Evolutionary conservation across 2,888 invertebrate species (phyloP).

Genomic region (Mycalesis mineus): DNA sequence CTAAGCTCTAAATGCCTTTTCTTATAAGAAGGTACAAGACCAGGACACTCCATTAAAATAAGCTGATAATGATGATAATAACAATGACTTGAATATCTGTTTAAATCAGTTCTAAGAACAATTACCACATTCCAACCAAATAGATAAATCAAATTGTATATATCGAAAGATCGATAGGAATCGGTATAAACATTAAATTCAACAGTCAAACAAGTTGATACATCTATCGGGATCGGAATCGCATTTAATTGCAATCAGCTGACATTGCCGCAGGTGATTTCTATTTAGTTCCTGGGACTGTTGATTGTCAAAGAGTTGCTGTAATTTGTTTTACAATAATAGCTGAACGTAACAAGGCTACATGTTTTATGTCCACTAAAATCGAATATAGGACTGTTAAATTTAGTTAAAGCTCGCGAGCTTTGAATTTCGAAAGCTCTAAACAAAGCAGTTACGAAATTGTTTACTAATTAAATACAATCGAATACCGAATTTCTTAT

Average conservation of each 20-base stretch:
- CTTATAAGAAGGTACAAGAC: too few relatives aligned
- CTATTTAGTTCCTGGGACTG: conserved; percentile 8
- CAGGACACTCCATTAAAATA: too few relatives aligned
- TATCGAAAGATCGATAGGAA: conserved; percentile 7
- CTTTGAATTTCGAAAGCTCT: conserved; percentile 1
- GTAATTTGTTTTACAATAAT: conserved; percentile 6
- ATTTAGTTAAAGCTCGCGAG: not conserved
- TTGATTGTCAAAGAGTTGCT: conserved; percentile 17
- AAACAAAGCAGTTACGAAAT: conserved; percentile 3
- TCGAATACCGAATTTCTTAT: not conserved
- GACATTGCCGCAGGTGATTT: conserved; percentile 25
- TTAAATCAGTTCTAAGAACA: not conserved
- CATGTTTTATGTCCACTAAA: not conserved
- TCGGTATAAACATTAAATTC: conserved; percentile 4
- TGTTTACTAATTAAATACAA: not conserved
- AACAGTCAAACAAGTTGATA: conserved; percentile 9
- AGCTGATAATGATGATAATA: too few relatives aligned
- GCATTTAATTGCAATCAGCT: conserved; percentile 21
- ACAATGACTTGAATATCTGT: too few relatives aligned
- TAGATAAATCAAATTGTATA: not conserved
- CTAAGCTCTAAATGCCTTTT: too few relatives aligned
- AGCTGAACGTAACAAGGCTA: not conserved
- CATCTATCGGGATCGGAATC: conserved; percentile 4
- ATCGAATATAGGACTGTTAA: not conserved
- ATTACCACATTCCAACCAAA: conserved; percentile 2